Percentiles rank a stretch among this genome's conserved stretches.
Conservation (phyloP, 2,797 vertebrate genomes). For the Pogoniulus pusillus region DNA sequence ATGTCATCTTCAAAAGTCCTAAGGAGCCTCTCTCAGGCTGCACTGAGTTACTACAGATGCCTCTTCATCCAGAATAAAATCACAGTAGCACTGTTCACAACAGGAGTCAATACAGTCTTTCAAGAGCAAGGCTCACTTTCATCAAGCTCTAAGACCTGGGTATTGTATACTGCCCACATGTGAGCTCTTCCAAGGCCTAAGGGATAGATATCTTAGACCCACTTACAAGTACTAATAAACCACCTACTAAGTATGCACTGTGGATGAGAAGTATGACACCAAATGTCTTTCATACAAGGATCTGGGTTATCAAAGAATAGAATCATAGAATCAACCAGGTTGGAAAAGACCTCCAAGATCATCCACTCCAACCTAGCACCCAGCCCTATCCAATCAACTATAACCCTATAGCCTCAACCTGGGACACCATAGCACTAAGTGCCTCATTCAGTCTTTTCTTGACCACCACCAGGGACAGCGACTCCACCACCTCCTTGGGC, state of each 20-base stretch:
- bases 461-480: too few relatives aligned
- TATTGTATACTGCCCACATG: conserved; percentile 44
- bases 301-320: too few relatives aligned
- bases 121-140: conserved; percentile 76
- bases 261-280: not conserved
- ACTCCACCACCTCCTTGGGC: too few relatives aligned
- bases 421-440: too few relatives aligned
- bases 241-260: not conserved
- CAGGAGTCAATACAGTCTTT: conserved; percentile 63
- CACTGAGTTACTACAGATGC: conserved; percentile 69
- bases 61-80: conserved; percentile 44
- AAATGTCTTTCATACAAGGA: not conserved
- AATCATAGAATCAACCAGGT: too few relatives aligned
- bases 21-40: conserved; percentile 79
- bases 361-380: too few relatives aligned
- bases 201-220: not conserved
- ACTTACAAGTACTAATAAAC: not conserved
- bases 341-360: too few relatives aligned
- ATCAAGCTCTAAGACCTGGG: conserved; percentile 53
- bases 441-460: too few relatives aligned
- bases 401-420: too few relatives aligned
- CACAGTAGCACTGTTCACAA: conserved; percentile 59
- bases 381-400: too few relatives aligned
- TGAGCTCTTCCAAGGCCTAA: conserved; percentile 37
- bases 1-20: conserved; percentile 66